A percentile compares a stretch with the other conserved stretches of the same genome.
phyloP scores from a whole-genome alignment of 2,797 vertebrate genomes.

The Sebastes umbrosus region DNA sequence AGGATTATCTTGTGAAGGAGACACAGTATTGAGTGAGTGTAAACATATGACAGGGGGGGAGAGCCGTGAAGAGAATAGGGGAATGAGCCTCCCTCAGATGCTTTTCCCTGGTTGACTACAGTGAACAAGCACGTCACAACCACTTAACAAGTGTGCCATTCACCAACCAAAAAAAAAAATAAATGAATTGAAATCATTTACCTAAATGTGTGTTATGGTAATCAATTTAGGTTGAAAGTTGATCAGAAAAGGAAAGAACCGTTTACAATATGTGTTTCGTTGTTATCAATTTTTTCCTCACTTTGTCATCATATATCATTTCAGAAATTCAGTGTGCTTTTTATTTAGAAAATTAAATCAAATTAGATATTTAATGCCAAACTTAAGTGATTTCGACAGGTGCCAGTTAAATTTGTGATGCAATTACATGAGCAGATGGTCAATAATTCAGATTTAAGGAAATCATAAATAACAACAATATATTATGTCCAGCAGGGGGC shows the following conservation, averaged over 20 bases:
- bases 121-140: background rate
- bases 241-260: background rate
- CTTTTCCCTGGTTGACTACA: background rate
- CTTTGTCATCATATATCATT: background rate
- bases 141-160: background rate
- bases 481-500: slow-evolving; percentile 61
- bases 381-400: background rate
- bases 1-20: background rate
- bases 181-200: background rate
- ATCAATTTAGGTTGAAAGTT: background rate
- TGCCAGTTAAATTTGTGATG: background rate
- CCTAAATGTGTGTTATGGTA: too few relatives aligned
- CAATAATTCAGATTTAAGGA: background rate
- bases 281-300: background rate
- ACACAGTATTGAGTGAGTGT: background rate
- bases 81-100: background rate
- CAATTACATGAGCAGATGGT: background rate
- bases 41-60: background rate
- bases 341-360: background rate
- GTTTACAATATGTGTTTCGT: background rate
- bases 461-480: background rate
- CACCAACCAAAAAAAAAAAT: background rate
- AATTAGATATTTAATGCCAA: background rate
- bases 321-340: background rate
- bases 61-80: background rate